These are phyloP conservation scores for Ctenopoma multispine DNA, from an alignment of 2,797 vertebrate genomes.

Conservation along the genomic window DNA sequence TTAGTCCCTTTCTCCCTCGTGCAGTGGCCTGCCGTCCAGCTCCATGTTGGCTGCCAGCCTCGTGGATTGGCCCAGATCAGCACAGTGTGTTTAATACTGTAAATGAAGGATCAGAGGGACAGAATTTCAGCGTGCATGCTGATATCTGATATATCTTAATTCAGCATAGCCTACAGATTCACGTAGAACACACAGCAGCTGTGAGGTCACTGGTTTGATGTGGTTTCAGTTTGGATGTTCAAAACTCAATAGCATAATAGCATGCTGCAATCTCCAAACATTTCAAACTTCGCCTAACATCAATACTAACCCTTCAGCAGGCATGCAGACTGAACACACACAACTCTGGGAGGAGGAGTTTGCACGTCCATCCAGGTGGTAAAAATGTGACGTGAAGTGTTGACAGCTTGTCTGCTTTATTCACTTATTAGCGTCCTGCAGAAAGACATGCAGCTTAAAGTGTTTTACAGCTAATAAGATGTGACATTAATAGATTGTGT, in stretches of 20 bases:
- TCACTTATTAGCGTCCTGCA: neutral
- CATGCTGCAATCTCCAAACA: too few species aligned
- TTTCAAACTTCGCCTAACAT: too few species aligned
- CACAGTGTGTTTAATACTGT: conserved; percentile 23
- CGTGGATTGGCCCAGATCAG: conserved; percentile 36
- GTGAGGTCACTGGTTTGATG: too few species aligned
- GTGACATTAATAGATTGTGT: neutral
- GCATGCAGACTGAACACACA: neutral
- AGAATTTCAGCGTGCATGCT: conserved; percentile 18
- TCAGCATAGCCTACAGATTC: neutral
- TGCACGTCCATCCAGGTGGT: neutral
- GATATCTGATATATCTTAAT: conserved; percentile 8
- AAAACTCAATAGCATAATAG: neutral
- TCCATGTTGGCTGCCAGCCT: conserved; percentile 23
- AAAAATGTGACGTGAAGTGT: neutral
- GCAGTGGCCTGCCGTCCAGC: conserved; percentile 27
- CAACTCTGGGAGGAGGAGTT: neutral
- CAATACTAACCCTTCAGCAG: neutral
- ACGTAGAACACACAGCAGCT: neutral
- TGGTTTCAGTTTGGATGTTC: neutral
- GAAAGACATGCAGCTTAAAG: neutral
- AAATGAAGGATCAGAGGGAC: conserved; percentile 32
- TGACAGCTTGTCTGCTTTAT: neutral
- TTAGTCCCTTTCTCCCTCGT: conserved; percentile 16
- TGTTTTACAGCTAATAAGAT: neutral